phyloP scores from a whole-genome alignment of 2,113 vertebrate species.

The Ammodytes dubius region DNA sequence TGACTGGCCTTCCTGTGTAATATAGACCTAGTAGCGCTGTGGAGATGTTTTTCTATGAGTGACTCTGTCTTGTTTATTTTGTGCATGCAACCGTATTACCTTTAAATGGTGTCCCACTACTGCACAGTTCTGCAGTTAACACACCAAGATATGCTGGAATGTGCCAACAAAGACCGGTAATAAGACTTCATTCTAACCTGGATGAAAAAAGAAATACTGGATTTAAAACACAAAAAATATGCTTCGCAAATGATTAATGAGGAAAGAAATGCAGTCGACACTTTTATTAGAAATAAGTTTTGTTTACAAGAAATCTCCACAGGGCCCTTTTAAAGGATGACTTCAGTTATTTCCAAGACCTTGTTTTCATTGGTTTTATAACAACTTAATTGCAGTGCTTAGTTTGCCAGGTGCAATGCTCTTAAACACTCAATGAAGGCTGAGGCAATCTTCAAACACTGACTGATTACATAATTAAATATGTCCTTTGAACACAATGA shows the following conservation, averaged over 20 bases:
- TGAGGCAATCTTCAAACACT: conserved; percentile 35
- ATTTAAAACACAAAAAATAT: neutral
- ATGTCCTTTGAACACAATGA: conserved; percentile 26
- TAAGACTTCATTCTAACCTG: neutral
- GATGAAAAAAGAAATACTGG: neutral
- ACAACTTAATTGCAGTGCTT: neutral
- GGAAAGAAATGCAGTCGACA: no score
- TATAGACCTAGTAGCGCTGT: neutral
- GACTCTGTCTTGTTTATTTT: neutral
- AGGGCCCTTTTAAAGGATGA: neutral
- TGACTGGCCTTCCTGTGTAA: neutral
- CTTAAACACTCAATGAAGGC: conserved; percentile 4
- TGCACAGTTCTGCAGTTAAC: neutral
- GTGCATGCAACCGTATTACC: neutral
- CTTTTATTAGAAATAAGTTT: neutral
- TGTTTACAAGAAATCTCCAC: neutral
- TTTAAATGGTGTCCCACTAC: neutral
- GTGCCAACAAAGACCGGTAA: neutral
- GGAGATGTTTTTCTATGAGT: neutral
- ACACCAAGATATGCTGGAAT: neutral
- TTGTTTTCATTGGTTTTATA: neutral
- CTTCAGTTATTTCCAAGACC: neutral
- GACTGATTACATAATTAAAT: conserved; percentile 35
- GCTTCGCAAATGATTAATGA: neutral
- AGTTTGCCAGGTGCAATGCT: conserved; percentile 14